These are phyloP conservation scores for Plestiodon gilberti DNA, from an alignment of 2,113 vertebrate species.

Conservation along the genomic window DNA sequence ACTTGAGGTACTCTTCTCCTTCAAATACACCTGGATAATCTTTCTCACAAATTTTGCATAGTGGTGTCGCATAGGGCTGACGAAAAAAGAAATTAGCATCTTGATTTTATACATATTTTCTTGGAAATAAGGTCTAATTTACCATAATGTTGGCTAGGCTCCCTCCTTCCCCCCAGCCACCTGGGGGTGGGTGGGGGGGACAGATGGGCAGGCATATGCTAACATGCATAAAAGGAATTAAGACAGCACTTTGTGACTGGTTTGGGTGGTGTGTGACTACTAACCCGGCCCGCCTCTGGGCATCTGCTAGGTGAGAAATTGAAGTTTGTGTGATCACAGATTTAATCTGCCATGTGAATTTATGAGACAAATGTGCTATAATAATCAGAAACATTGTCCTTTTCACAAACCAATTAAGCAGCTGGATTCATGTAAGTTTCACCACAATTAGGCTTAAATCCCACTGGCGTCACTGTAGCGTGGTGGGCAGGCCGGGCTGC, in stretches of 20 bases:
- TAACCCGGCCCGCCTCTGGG: too few relatives aligned
- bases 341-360: background rate
- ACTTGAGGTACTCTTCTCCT: slow-evolving; percentile 6
- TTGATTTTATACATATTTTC: background rate
- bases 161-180: too few relatives aligned
- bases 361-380: background rate
- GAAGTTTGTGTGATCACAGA: background rate
- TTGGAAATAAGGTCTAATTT: background rate
- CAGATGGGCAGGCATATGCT: too few relatives aligned
- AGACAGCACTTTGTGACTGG: too few relatives aligned
- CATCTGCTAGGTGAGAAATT: too few relatives aligned
- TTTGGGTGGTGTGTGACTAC: too few relatives aligned
- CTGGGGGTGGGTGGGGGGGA: too few relatives aligned
- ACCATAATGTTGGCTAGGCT: background rate
- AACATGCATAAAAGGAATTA: too few relatives aligned
- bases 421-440: background rate
- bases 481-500: too few relatives aligned
- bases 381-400: background rate
- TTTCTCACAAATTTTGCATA: background rate
- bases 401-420: background rate
- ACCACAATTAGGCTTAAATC: background rate
- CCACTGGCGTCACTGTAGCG: too few relatives aligned
- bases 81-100: background rate
- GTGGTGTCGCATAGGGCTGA: background rate
- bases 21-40: background rate